phyloP scores from a whole-genome alignment of 2,888 invertebrate genomes.

The Hartigia nigra region DNA sequence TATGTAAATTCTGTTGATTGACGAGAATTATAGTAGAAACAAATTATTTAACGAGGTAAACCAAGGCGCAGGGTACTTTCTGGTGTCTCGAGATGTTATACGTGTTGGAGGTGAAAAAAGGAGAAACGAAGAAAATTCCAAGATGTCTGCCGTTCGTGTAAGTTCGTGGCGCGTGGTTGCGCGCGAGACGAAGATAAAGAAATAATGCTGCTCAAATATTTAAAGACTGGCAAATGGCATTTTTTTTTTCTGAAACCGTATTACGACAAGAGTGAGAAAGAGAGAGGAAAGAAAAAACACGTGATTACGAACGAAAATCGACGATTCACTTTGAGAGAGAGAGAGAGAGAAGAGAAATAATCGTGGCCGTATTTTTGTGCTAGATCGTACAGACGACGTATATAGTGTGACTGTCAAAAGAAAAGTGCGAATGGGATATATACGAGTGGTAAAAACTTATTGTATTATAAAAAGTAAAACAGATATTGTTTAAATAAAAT shows the following conservation, averaged over 20 bases:
- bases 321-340: neutral
- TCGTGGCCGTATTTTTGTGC: slow-evolving; percentile 56
- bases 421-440: slow-evolving; percentile 31
- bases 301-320: neutral
- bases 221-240: slow-evolving; percentile 54
- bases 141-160: neutral
- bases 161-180: neutral
- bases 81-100: neutral
- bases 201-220: slow-evolving; percentile 34
- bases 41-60: neutral
- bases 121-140: neutral
- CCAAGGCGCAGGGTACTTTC: neutral
- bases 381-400: slow-evolving; percentile 41
- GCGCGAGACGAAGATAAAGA: neutral
- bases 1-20: neutral
- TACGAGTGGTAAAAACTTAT: slow-evolving; percentile 48
- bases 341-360: slow-evolving; percentile 32
- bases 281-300: slow-evolving; percentile 8
- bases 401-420: slow-evolving; percentile 38
- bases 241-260: slow-evolving; percentile 37
- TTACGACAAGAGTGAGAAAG: slow-evolving; percentile 20
- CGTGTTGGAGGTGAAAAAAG: neutral
- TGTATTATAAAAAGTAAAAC: slow-evolving; percentile 61
- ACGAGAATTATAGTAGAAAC: neutral
- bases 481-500: slow-evolving; percentile 65